phyloP scores from a whole-genome alignment of 2,888 invertebrate genomes.

The Cosmia pyralina region DNA sequence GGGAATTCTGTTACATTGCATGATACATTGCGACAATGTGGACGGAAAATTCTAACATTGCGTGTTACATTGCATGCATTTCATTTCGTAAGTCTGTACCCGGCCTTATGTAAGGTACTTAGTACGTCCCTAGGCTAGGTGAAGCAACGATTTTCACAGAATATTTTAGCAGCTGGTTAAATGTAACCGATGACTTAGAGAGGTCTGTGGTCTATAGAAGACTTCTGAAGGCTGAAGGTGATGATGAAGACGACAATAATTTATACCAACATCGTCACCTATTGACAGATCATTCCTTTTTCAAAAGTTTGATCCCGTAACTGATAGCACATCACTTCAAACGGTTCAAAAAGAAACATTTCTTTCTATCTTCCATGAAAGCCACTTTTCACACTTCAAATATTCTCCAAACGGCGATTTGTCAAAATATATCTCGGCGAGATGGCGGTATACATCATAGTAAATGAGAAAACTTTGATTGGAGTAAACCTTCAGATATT shows the following conservation, averaged over 20 bases:
- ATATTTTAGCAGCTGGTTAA: neutral
- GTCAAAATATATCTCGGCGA: slow-evolving; percentile 61
- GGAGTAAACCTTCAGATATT: slow-evolving; percentile 83
- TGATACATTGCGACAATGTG: too few species aligned
- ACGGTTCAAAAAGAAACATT: slow-evolving; percentile 16
- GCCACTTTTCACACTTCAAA: slow-evolving; percentile 41
- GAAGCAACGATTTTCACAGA: neutral
- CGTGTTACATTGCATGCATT: too few species aligned
- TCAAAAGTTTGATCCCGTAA: neutral
- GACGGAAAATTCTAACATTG: too few species aligned
- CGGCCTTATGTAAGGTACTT: too few species aligned
- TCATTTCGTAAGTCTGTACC: too few species aligned
- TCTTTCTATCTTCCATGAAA: slow-evolving; percentile 19
- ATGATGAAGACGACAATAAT: too few species aligned
- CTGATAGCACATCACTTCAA: neutral
- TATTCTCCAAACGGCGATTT: slow-evolving; percentile 54
- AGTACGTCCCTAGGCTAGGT: neutral
- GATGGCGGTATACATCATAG: slow-evolving; percentile 81
- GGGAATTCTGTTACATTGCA: too few species aligned
- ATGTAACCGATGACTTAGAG: neutral
- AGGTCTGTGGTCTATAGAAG: too few species aligned
- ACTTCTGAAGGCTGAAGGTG: too few species aligned
- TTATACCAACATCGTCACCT: too few species aligned
- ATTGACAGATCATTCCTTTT: neutral
- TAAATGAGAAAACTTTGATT: slow-evolving; percentile 89